A percentile compares a stretch with the other conserved stretches of the same genome.
phyloP scores from a whole-genome alignment of 2,797 vertebrate genomes.

The Rhinophrynus dorsalis region DNA sequence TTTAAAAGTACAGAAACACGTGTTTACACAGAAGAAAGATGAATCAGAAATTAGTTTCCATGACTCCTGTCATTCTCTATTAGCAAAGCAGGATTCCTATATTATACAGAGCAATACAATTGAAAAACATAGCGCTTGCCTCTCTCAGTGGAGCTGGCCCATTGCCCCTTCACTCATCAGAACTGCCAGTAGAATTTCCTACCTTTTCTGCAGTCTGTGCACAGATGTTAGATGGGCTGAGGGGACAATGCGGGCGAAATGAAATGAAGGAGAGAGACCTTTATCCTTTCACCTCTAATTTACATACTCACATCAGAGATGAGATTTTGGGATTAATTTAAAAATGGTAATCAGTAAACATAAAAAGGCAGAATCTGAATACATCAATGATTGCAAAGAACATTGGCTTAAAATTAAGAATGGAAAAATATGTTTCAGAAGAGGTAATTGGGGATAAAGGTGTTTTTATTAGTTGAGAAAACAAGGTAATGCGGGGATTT shows the following conservation, averaged over 20 bases:
- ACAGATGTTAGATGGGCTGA: conserved; percentile 31
- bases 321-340: neutral
- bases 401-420: neutral
- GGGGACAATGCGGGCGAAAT: neutral
- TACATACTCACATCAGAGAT: conserved; percentile 18
- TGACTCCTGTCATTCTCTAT: conserved; percentile 35
- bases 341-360: neutral
- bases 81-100: conserved; percentile 13
- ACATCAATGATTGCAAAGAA: neutral
- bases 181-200: conserved; percentile 29
- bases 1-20: too few relatives aligned
- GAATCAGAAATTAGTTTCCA: conserved; percentile 23
- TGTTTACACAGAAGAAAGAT: neutral
- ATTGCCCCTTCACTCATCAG: conserved; percentile 41
- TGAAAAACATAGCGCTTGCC: conserved; percentile 14
- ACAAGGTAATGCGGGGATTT: too few relatives aligned
- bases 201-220: conserved; percentile 4
- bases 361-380: neutral
- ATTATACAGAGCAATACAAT: conserved; percentile 11
- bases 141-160: conserved; percentile 37
- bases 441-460: neutral
- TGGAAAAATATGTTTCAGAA: neutral
- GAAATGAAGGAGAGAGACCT: neutral
- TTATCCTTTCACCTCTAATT: conserved; percentile 23
- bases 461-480: neutral